These are phyloP conservation scores for Aleadryas rufinucha DNA, from an alignment of 2,113 vertebrate genomes.

Conservation along the genomic window DNA sequence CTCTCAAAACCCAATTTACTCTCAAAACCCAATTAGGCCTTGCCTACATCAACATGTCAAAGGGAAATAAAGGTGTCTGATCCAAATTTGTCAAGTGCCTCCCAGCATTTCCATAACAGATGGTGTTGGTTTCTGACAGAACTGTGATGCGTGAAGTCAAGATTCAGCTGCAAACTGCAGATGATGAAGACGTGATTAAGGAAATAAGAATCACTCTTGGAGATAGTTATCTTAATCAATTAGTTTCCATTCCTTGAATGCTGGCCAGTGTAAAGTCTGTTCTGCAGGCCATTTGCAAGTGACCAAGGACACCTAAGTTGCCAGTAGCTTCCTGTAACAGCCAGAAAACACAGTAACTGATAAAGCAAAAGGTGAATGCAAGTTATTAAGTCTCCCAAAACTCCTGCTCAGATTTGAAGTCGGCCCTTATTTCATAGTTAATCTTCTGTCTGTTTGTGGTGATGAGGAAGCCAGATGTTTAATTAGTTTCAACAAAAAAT, in stretches of 20 bases:
- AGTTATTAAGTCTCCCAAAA: not conserved
- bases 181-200: not conserved
- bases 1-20: not conserved
- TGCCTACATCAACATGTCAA: not conserved
- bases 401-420: not conserved
- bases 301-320: not conserved
- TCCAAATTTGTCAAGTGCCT: not conserved
- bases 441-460: slow-evolving; percentile 14
- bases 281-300: not conserved
- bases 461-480: slow-evolving; percentile 43
- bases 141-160: not conserved
- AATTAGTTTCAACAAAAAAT: slow-evolving; percentile 39
- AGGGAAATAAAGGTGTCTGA: not conserved
- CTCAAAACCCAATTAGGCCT: slow-evolving; percentile 1
- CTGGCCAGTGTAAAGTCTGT: not conserved
- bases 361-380: not conserved
- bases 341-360: not conserved
- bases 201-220: not conserved
- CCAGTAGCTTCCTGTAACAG: not conserved
- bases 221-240: not conserved
- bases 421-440: slow-evolving; percentile 11
- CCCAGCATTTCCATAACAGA: not conserved
- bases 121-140: not conserved
- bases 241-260: not conserved
- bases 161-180: not conserved